Percentiles rank a stretch among this genome's conserved stretches.
Evolutionary conservation across 2,113 vertebrate species (phyloP).

Genomic region (Antechinus flavipes): DNA sequence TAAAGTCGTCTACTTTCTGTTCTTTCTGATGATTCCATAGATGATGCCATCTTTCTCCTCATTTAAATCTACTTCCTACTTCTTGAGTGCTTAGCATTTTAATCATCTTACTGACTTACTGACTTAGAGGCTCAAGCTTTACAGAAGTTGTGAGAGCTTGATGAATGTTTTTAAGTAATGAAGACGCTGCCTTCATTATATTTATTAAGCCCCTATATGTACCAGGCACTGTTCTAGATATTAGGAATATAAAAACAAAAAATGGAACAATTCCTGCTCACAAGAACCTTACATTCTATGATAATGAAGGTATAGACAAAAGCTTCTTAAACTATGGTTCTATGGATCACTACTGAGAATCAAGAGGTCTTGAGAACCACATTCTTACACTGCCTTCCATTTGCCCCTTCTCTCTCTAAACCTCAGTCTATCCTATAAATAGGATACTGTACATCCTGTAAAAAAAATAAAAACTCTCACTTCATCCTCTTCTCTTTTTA

Average conservation of each 20-base stretch:
- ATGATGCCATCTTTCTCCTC: not conserved
- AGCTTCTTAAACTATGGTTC: not conserved
- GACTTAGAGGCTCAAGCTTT: not conserved
- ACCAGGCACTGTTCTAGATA: not conserved
- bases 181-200: not conserved
- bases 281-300: not conserved
- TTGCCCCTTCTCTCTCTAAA: not conserved
- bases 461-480: not conserved
- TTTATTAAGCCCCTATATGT: not conserved
- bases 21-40: not conserved
- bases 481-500: not conserved
- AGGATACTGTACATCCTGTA: too few species aligned
- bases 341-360: not conserved
- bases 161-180: slow-evolving; percentile 16
- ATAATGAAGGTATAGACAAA: slow-evolving; percentile 38
- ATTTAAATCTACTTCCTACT: not conserved
- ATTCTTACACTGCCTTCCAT: not conserved
- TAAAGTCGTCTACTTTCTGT: not conserved
- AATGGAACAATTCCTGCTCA: not conserved
- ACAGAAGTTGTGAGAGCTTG: slow-evolving; percentile 49
- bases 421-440: not conserved
- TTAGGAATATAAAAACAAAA: not conserved
- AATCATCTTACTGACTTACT: not conserved
- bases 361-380: not conserved
- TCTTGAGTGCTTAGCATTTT: not conserved